Percentiles rank a stretch among this genome's conserved stretches.
Evolutionary conservation across 2,797 vertebrate genomes (phyloP).

Genomic region (Hyperoplus immaculatus): DNA sequence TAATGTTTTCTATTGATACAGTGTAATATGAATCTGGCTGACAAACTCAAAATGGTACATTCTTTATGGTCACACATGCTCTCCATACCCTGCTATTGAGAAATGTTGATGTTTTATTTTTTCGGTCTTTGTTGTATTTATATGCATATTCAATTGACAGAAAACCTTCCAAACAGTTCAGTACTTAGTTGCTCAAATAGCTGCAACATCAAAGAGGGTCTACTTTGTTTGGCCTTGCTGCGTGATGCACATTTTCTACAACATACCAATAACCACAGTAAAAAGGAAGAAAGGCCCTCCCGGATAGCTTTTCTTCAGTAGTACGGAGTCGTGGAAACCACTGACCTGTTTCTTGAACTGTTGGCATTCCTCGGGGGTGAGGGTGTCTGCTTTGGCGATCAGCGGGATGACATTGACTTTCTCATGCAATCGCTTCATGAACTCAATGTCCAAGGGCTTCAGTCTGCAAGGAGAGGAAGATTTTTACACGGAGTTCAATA

Average conservation of each 20-base stretch:
- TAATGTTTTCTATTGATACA: neutral
- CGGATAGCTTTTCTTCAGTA: conserved; percentile 9
- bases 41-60: neutral
- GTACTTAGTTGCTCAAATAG: no score
- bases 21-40: neutral
- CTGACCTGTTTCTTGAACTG: conserved; percentile 99
- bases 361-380: conserved; percentile 98
- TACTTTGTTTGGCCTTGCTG: conserved; percentile 12
- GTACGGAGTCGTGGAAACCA: conserved; percentile 66
- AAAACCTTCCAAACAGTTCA: neutral
- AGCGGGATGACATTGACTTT: conserved; percentile 99
- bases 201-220: neutral
- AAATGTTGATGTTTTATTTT: neutral
- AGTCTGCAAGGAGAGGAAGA: conserved; percentile 84
- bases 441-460: conserved; percentile 99
- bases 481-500: neutral
- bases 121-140: neutral
- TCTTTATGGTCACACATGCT: neutral
- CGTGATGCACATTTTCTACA: neutral
- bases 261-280: conserved; percentile 9
- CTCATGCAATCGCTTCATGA: conserved; percentile 99
- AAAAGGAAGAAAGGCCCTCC: neutral
- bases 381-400: conserved; percentile 99
- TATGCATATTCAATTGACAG: neutral
- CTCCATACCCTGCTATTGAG: neutral